Evolutionary conservation across 2,888 invertebrate genomes (phyloP), one percentile per base, ranked within the genome.

Genomic region (Coremacera marginata): DNA sequence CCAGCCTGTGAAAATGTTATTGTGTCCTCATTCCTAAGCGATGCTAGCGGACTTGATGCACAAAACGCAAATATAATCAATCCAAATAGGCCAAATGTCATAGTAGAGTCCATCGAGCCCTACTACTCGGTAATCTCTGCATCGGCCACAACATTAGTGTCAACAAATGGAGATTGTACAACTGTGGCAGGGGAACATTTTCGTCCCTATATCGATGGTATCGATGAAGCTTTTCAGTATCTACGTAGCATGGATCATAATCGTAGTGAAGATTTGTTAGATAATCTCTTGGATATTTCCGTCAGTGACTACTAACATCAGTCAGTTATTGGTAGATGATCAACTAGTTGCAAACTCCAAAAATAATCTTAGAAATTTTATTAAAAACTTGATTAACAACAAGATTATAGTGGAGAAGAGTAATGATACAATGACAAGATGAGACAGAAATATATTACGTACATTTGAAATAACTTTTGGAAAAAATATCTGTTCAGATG

Each of bases 211-310:
- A 85, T 85, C 52, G 87, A 87, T 65, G 84, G 83, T 7, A 85
- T 86, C 5, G 88, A 88, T 71, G 88, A 88, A 51, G 84, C 86
- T 9, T 88, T 86, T 76, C 85, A 86, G 60, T 87, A 84, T 77
- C 77, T 88, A 3, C 82, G 86, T 8, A 85, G 81, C 68, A 83
- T 84, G 55, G 88, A 86, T 37, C 81, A 82, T 11, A 84, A 80
- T 76, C 82, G 85, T 11, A 84, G 82, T 31, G 88, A 88, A 49
- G 88, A 88, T 77, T 79, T 87, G 72, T 82, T 88, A 60, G 87
- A 88, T 79, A 87, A 85, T 75, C 80, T 88, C 44, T 80, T 88
- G 31, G 87, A 88, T 76, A 87, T 88, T 55, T 86, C 87, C 65
- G 84, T 85, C 70, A 83, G 82, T 76, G 88, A 87, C 77, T 88